Evolutionary conservation across 2,888 invertebrate genomes (phyloP), one percentile per base, ranked within the genome.

Genomic region (Acleris laterana): DNA sequence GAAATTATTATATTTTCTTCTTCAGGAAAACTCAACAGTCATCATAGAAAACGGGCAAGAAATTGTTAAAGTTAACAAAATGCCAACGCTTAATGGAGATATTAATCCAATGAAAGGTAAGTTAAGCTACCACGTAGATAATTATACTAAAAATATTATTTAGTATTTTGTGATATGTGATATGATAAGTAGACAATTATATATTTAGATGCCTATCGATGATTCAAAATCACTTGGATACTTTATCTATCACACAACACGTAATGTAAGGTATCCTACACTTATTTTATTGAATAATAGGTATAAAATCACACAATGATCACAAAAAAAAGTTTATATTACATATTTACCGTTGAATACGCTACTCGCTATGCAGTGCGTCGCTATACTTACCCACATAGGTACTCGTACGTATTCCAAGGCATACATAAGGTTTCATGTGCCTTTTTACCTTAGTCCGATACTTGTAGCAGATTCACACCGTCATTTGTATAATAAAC

Each of bases 41-140:
- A 82, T 82, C 59, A 80, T 88, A 72, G 84, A 84, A 72, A 88
- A 88, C 81, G 87, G 86, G 57, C 85, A 84, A 75, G 84, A 84
- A 77, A 79, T 81, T 56, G 79, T 82, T 22, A 84, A 85, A 81
- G 80, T 81, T 9, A 78, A 80, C 75, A 88, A 80, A 73, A 85
- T 87, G 87, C 83, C 84, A 68, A 77, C 84, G 51, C 77, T 84
- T 6, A 92, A 92, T 70, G 90, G 89, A 69, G 74, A 85, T 59
- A 81, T 76, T 68, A 79, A 77, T 62, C 62, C 63, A 46, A 76
- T 85, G 76, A 86, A 89, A 74, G 92, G 92, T 90, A 77, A 80
- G 78, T 76, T 38, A 49, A 19, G 7, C 38, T 25, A 52, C 28
- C 5, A 9, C 5, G 5, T 25, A 25, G 4, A n/a, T n/a, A n/a